A percentile compares a stretch with the other conserved stretches of the same genome.
phyloP scores from a whole-genome alignment of 2,888 invertebrate genomes.

The Synanthedon andrenaeformis region DNA sequence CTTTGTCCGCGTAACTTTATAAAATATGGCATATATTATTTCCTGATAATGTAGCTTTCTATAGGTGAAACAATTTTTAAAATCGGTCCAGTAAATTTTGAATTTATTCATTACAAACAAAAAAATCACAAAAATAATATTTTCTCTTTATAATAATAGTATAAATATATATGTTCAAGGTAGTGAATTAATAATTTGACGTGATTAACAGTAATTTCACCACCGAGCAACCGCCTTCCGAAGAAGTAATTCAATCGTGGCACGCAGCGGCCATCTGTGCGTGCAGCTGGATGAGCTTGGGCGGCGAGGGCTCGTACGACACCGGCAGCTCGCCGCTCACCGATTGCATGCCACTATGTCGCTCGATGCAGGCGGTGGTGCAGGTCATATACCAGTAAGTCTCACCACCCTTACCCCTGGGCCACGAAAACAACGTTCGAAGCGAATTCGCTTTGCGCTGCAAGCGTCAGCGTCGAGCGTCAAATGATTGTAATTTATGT shows the following conservation, averaged over 20 bases:
- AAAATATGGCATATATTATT: no score
- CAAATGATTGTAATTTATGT: not conserved
- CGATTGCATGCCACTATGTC: slow-evolving; percentile 50
- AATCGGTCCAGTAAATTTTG: no score
- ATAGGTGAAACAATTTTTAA: no score
- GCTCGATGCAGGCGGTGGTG: slow-evolving; percentile 40
- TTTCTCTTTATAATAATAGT: no score
- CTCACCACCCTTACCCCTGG: not conserved
- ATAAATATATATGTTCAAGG: no score
- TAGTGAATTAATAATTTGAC: no score
- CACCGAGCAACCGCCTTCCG: slow-evolving; percentile 34
- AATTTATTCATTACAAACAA: no score
- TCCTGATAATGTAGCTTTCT: no score
- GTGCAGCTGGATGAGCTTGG: slow-evolving; percentile 47
- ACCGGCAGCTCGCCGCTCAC: slow-evolving; percentile 29
- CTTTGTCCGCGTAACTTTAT: no score
- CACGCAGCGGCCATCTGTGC: slow-evolving; percentile 45
- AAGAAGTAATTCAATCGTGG: slow-evolving; percentile 40
- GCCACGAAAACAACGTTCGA: not conserved
- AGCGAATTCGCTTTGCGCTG: not conserved
- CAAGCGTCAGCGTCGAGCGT: not conserved
- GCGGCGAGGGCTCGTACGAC: slow-evolving; percentile 39
- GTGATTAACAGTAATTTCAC: slow-evolving; percentile 8
- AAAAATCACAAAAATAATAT: no score
- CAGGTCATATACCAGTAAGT: slow-evolving; percentile 50